phyloP scores from a whole-genome alignment of 35 echinoderm and acorn worm species.

The Nesometra sesokonis region DNA sequence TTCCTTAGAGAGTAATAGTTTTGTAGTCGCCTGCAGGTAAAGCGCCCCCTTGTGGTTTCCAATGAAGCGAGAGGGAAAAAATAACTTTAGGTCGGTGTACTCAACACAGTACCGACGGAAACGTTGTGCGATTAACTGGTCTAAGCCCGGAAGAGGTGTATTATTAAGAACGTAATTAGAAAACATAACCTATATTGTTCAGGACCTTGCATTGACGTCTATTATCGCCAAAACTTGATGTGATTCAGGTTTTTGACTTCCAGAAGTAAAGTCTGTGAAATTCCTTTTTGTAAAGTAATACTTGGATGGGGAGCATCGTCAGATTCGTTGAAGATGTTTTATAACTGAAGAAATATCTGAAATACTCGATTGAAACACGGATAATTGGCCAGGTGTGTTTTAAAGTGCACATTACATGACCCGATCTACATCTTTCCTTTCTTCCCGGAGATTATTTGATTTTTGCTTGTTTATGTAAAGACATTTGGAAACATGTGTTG shows the following conservation, averaged over 20 bases:
- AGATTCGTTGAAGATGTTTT: too few species aligned
- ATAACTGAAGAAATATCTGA: too few species aligned
- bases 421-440: background rate
- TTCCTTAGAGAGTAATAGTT: background rate
- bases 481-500: background rate
- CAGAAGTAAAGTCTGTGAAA: background rate
- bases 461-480: background rate
- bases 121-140: background rate
- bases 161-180: background rate
- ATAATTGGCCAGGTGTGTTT: too few species aligned
- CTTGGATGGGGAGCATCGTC: too few species aligned
- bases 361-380: too few species aligned
- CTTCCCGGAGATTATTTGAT: background rate
- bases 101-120: background rate
- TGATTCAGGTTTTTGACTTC: too few species aligned
- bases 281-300: too few species aligned
- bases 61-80: background rate
- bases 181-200: background rate
- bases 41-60: background rate
- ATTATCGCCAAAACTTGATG: background rate
- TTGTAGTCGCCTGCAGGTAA: background rate
- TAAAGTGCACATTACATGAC: background rate
- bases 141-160: background rate
- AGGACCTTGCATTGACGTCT: background rate
- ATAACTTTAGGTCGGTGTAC: too few species aligned